These are phyloP conservation scores for Poeciliopsis paucimaculata DNA, from an alignment of 2,797 vertebrate species.

Conservation along the genomic window DNA sequence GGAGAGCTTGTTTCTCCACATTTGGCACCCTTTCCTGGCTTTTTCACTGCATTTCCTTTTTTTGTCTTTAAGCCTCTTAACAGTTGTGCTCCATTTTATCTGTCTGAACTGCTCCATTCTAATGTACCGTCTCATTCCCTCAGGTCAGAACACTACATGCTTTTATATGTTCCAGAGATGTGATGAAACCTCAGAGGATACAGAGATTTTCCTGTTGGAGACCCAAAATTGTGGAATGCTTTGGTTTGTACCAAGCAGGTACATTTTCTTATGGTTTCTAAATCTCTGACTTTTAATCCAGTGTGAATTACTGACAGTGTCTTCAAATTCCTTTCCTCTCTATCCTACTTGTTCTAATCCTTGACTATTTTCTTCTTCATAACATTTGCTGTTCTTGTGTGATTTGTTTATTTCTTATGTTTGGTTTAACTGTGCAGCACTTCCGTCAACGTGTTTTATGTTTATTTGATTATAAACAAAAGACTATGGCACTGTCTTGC, in stretches of 20 bases:
- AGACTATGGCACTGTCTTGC: too few species aligned
- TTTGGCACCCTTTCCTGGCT: neutral
- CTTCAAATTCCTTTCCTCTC: neutral
- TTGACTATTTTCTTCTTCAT: neutral
- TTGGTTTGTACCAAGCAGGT: slow-evolving; percentile 1
- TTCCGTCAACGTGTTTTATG: neutral
- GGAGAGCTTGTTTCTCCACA: neutral
- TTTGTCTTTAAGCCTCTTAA: slow-evolving; percentile 11
- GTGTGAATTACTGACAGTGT: neutral
- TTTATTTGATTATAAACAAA: neutral
- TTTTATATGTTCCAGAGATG: neutral
- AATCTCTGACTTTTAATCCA: neutral
- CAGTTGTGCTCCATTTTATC: neutral
- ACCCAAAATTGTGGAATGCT: neutral
- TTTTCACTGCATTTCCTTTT: neutral
- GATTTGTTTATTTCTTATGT: neutral
- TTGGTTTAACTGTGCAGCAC: neutral
- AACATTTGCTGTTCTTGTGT: neutral
- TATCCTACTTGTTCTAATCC: neutral
- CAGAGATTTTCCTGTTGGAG: neutral
- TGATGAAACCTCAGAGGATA: neutral
- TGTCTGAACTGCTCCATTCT: slow-evolving; percentile 1
- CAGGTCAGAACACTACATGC: slow-evolving; percentile 5
- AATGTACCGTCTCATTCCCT: neutral
- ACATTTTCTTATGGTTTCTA: neutral